These are phyloP conservation scores for Cybosia mesomella DNA, from an alignment of 2,888 invertebrate species.

Conservation along the genomic window DNA sequence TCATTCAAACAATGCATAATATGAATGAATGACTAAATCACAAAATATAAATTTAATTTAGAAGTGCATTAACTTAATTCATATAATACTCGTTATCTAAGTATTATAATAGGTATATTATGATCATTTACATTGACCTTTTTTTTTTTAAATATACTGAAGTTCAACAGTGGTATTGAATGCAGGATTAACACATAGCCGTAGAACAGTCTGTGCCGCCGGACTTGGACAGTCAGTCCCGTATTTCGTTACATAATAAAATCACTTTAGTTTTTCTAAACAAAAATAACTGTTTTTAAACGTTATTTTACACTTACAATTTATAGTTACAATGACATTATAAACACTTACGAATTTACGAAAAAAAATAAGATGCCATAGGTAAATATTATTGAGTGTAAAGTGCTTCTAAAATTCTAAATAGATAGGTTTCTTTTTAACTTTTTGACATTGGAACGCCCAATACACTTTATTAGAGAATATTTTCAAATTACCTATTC, in stretches of 20 bases:
- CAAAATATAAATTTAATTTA: neutral
- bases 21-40: conserved; percentile 1
- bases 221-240: neutral
- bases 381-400: no score
- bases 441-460: no score
- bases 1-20: conserved; percentile 4
- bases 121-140: neutral
- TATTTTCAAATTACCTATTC: no score
- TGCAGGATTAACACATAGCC: no score
- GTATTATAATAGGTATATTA: neutral
- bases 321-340: neutral
- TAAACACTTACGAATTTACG: no score
- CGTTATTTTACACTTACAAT: neutral
- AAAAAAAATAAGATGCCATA: no score
- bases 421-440: no score
- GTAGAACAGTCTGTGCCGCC: neutral
- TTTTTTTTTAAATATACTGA: neutral
- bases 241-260: conserved; percentile 2
- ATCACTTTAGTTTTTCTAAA: conserved; percentile 1
- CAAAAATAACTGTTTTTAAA: neutral
- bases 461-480: no score
- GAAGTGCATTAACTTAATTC: neutral
- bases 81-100: neutral
- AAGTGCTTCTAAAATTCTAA: no score
- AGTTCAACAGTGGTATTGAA: neutral